A percentile compares a stretch with the other conserved stretches of the same genome.
These are phyloP conservation scores for Vireo griseus DNA, from an alignment of 2,797 vertebrate genomes.

Conservation along the genomic window DNA sequence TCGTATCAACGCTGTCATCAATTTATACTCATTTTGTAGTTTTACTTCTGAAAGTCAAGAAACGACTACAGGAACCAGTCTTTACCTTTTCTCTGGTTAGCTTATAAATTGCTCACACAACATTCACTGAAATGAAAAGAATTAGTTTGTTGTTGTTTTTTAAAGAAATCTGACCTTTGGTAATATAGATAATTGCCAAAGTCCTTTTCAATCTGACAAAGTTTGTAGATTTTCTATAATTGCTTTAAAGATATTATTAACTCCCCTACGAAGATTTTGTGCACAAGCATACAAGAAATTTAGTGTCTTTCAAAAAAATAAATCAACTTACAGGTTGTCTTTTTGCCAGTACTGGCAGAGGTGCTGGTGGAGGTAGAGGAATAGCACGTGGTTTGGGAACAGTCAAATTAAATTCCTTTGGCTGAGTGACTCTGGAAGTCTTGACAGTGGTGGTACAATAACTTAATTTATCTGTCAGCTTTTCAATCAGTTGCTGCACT, in stretches of 20 bases:
- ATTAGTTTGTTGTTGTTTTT: background rate
- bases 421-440: slow-evolving; percentile 74
- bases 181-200: background rate
- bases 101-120: background rate
- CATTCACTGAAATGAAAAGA: background rate
- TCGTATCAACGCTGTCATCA: background rate
- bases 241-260: background rate
- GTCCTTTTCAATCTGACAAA: background rate
- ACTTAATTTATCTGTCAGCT: slow-evolving; percentile 69
- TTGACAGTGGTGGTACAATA: slow-evolving; percentile 42
- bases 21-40: background rate
- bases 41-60: background rate
- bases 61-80: background rate
- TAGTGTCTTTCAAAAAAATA: background rate
- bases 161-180: background rate
- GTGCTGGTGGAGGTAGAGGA: slow-evolving; percentile 75
- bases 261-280: background rate
- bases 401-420: slow-evolving; percentile 84
- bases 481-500: slow-evolving; percentile 76
- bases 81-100: background rate
- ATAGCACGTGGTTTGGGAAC: slow-evolving; percentile 76
- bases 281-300: background rate
- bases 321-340: slow-evolving; percentile 77
- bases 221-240: background rate
- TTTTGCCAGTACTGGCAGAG: slow-evolving; percentile 68